Evolutionary conservation across 2,888 invertebrate genomes (phyloP), one percentile per base, ranked within the genome.

Genomic region (Hydrotaea cyrtoneurina): DNA sequence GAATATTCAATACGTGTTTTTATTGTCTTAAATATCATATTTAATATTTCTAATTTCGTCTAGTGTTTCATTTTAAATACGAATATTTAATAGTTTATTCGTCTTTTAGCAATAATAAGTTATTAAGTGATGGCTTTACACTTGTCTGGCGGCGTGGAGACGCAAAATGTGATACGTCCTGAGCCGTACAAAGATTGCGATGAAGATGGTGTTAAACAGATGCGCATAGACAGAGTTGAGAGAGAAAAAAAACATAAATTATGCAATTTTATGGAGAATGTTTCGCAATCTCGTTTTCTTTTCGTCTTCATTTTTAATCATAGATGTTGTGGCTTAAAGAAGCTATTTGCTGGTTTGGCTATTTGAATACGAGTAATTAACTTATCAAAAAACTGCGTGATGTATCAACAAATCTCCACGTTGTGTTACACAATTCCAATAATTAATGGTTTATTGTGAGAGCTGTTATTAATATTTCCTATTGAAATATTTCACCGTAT

Each of bases 201-300:
- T 39, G 10, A n/a, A 43, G 39, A 19, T 66, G n/a, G 26, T 5
- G 17, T 23, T 31, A 19, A 17, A 17, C n/a, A 2, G 59, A 36
- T 17, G 39, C 13, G 13, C n/a, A n/a, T n/a, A n/a, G n/a, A n/a
- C n/a, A n/a, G n/a, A n/a, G 57, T 1, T 0, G 36, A 55, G 19
- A 10, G n/a, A 17, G 1, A 55, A 23, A 57, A 59, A 39, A 57
- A 23, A 2, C 43, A 57, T 23, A n/a, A 11, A 13, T 73, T 73
- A 59, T 74, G 59, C 23, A 74, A 74, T 46, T 39, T 59, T 46
- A 59, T 21, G 59, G 43, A 73, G 73, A 55, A 73, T 73, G 55
- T 72, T 72, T 72, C 39, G 31, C 55, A 39, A 19, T 71, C 2
- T 31, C 31, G 31, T 2, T 64, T 26, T 43, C 43, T n/a, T 55